Percentiles rank a stretch among this genome's conserved stretches.
These are phyloP conservation scores for Chromis chromis DNA, from an alignment of 2,797 vertebrate species.

Conservation along the genomic window DNA sequence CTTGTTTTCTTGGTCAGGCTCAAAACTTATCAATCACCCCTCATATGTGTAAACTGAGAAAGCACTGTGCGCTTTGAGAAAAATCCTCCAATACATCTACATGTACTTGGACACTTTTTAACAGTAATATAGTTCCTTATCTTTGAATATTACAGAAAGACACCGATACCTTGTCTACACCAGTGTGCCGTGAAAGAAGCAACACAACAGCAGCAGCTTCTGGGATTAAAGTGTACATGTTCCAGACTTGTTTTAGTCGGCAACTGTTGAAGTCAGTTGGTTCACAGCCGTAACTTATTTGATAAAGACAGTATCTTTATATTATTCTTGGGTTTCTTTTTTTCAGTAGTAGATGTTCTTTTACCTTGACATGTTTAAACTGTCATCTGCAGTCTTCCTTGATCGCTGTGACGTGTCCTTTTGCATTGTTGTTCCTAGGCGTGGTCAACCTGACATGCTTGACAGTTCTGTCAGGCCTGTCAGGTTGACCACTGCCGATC, in stretches of 20 bases:
- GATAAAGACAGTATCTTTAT: neutral
- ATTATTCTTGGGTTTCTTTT: too few relatives aligned
- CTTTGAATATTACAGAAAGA: slow-evolving; percentile 17
- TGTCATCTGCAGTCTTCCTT: too few relatives aligned
- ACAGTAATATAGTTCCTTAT: slow-evolving; percentile 13
- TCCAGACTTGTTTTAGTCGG: neutral
- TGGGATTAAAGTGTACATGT: neutral
- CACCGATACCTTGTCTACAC: slow-evolving; percentile 9
- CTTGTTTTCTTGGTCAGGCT: too few relatives aligned
- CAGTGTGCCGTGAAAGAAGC: neutral
- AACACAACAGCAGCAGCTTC: neutral
- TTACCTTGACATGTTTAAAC: too few relatives aligned
- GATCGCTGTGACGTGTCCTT: too few relatives aligned
- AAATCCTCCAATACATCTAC: slow-evolving; percentile 2
- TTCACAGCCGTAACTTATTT: neutral
- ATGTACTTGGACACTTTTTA: slow-evolving; percentile 4
- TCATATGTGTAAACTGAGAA: slow-evolving; percentile 38
- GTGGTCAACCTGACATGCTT: too few relatives aligned
- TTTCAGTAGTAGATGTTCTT: too few relatives aligned
- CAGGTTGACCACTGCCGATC: too few relatives aligned
- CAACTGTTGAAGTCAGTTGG: neutral
- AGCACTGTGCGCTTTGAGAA: neutral
- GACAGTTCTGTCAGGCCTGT: too few relatives aligned
- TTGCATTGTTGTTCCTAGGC: too few relatives aligned
- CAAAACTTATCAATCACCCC: too few relatives aligned